A percentile compares a stretch with the other conserved stretches of the same genome.
These are phyloP conservation scores for Amphilophus citrinellus DNA, from an alignment of 2,113 vertebrate species.

Conservation along the genomic window DNA sequence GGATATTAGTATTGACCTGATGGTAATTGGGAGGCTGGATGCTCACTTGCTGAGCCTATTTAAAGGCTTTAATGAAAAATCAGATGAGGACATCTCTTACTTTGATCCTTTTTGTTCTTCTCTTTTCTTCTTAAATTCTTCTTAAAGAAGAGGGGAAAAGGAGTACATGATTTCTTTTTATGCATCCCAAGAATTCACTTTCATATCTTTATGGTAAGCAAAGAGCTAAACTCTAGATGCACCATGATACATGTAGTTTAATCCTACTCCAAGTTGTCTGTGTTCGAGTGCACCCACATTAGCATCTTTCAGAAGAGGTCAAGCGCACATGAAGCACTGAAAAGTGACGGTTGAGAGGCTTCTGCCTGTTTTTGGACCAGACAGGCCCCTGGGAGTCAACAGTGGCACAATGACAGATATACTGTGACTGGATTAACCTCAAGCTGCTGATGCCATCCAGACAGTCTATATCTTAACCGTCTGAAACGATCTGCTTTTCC, in stretches of 20 bases:
- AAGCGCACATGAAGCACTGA: slow-evolving; percentile 51
- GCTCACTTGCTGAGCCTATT: slow-evolving; percentile 36
- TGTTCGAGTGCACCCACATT: slow-evolving; percentile 48
- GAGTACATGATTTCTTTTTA: not conserved
- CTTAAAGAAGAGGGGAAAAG: not conserved
- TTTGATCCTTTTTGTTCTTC: slow-evolving; percentile 22
- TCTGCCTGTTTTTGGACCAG: slow-evolving; percentile 49
- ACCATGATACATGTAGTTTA: not conserved
- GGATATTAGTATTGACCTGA: slow-evolving; percentile 72
- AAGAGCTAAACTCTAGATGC: not conserved
- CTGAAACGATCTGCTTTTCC: slow-evolving; percentile 13
- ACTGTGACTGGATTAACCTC: slow-evolving; percentile 61
- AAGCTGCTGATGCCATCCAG: slow-evolving; percentile 25
- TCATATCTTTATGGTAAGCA: not conserved
- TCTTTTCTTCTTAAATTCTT: not conserved
- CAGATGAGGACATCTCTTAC: not conserved
- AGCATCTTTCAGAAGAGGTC: slow-evolving; percentile 67
- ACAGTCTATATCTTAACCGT: slow-evolving; percentile 34
- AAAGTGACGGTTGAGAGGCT: slow-evolving; percentile 49
- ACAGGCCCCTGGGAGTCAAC: slow-evolving; percentile 61
- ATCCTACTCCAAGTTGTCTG: slow-evolving; percentile 35
- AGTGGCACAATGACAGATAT: slow-evolving; percentile 61
- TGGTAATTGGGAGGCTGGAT: slow-evolving; percentile 52
- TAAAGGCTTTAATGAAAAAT: slow-evolving; percentile 57
- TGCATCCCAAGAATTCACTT: slow-evolving; percentile 4